Percentiles rank a stretch among this genome's conserved stretches.
Conservation (phyloP, 2,113 vertebrate genomes). For the Sclerurus mexicanus region DNA sequence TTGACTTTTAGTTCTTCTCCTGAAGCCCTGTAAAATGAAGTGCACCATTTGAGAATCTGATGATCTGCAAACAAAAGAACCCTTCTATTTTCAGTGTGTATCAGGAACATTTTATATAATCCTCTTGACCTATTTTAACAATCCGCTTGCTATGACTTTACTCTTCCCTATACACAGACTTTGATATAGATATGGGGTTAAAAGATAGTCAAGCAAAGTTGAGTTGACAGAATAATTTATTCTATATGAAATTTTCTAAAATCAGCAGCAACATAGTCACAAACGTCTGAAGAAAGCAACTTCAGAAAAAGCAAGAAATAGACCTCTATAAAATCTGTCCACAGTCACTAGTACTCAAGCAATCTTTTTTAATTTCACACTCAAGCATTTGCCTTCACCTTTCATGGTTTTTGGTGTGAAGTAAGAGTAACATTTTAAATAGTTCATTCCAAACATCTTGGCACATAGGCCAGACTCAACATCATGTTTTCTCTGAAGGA, state of each 20-base stretch:
- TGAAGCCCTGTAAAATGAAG: constrained; percentile 81
- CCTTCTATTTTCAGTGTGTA: neutral
- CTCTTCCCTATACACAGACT: neutral
- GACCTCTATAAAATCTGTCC: neutral
- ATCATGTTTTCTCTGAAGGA: neutral
- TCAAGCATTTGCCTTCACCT: neutral
- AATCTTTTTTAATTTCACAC: neutral
- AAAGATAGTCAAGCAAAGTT: neutral
- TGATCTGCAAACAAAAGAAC: constrained; percentile 7
- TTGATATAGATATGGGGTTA: neutral
- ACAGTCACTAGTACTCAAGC: neutral
- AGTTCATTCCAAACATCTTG: neutral
- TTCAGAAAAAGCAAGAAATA: neutral
- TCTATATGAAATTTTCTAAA: neutral
- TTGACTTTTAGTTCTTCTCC: constrained; percentile 96
- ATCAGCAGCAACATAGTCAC: neutral
- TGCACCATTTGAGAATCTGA: constrained; percentile 26
- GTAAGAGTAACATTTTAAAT: neutral
- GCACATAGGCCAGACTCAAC: neutral
- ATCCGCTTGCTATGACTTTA: neutral
- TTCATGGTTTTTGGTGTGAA: neutral
- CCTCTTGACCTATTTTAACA: neutral
- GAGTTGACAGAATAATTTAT: neutral
- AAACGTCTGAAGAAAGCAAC: neutral
- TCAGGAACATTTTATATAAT: neutral